Evolutionary conservation across 2,797 vertebrate genomes (phyloP), one percentile per base, ranked within the genome.

Genomic region (Potorous gilbertii): DNA sequence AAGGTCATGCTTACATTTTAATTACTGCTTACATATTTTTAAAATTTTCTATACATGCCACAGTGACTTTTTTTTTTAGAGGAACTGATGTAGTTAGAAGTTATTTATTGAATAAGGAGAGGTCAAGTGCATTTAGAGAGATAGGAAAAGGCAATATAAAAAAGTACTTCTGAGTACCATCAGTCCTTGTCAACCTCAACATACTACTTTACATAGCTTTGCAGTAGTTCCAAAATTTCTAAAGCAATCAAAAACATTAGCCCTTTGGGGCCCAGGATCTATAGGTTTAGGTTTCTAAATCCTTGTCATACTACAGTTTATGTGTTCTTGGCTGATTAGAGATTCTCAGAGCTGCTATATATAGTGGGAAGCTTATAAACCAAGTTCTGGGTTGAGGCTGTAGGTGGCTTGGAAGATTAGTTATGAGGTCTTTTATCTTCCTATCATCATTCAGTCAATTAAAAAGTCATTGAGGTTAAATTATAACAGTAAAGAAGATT

Each of bases 1-100:
- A 8, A 46, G 94, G 96, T 90, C 66, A 93, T 94, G 90, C n/a
- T 97, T 91, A 94, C 96, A 96, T 97, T 98, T 98, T 97, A 97
- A 97, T 96, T 94, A 94, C 91, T 94, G 96, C 50, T 93, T 97
- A 95, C 91, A 40, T 93, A 93, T 97, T 97, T 97, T 95, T 94
- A 94, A 94, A 95, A 94, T 95, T 97, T 98, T 97, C 96, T 97
- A 95, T 96, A 96, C 94, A 93, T 97, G 96, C 97, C 96, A 91
- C 92, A 94, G 94, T 97, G 96, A 97, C 62, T 57, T 96, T 95
- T 66, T 96, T 95, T 59, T 18, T 96, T 97, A 94, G 92, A 87
- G 40, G 40, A 1, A 56, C 93, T 97, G 97, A 97, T 93, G 40
- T 87, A 87, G 97, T 97, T 97, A 96, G 96, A 81, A 94, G 55